These are phyloP conservation scores for Tridacna crocea DNA, from an alignment of 2,888 invertebrate species.

Conservation along the genomic window DNA sequence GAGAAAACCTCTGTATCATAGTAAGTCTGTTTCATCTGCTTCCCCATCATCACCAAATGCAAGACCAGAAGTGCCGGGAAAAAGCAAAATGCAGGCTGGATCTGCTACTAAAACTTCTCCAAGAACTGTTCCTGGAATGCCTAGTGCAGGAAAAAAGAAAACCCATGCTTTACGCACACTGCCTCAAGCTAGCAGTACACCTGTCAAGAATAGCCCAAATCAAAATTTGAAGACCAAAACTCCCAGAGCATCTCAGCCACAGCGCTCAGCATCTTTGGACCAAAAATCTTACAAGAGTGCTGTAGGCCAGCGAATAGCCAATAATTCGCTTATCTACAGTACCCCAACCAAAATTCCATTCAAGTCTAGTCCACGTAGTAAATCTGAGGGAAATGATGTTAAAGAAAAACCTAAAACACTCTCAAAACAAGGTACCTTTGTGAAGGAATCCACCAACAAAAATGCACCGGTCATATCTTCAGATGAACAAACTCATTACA, in stretches of 20 bases:
- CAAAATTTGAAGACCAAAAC: conserved; percentile 79
- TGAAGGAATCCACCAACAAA: conserved; percentile 88
- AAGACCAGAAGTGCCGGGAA: neutral
- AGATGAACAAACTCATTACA: conserved; percentile 41
- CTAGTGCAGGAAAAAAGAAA: conserved; percentile 33
- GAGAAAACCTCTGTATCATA: conserved; percentile 74
- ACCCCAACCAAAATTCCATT: conserved; percentile 18
- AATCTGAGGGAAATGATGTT: conserved; percentile 23
- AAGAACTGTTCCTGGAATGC: conserved; percentile 32
- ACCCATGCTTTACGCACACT: conserved; percentile 58
- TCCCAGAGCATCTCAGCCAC: conserved; percentile 53
- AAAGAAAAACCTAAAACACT: conserved; percentile 73
- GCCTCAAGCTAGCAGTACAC: conserved; percentile 67
- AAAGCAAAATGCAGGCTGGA: conserved; percentile 23
- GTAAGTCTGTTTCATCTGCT: conserved; percentile 36
- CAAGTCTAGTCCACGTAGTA: conserved; percentile 30
- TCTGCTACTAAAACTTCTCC: conserved; percentile 33
- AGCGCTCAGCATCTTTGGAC: conserved; percentile 41
- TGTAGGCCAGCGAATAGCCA: conserved; percentile 21
- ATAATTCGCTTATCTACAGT: conserved; percentile 5
- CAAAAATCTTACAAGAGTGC: conserved; percentile 40
- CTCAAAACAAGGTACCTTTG: conserved; percentile 95
- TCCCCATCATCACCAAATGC: conserved; percentile 28
- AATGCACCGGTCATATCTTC: conserved; percentile 69
- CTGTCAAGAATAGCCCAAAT: conserved; percentile 67